Percentiles rank a stretch among this genome's conserved stretches.
Conservation (phyloP, 2,888 invertebrate genomes). For the Galeruca laticollis region DNA sequence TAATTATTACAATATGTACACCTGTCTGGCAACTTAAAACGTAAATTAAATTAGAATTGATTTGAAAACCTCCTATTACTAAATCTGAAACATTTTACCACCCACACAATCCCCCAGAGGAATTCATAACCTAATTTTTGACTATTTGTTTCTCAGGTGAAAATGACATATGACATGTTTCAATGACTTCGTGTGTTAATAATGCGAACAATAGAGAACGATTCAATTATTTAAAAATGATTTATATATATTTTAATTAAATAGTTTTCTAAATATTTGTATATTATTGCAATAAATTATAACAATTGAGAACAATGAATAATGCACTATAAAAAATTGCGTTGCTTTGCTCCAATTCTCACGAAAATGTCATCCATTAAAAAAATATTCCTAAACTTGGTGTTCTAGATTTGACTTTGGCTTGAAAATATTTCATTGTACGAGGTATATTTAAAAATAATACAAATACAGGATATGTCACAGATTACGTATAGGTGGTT, state of each 20-base stretch:
- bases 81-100: constrained; percentile 33
- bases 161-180: constrained; percentile 16
- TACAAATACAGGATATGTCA: no score
- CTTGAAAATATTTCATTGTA: not conserved
- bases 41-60: constrained; percentile 38
- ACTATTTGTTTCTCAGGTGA: constrained; percentile 11
- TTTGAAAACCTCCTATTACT: constrained; percentile 32
- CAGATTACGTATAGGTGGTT: no score
- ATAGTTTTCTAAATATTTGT: not conserved
- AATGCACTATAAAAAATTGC: constrained; percentile 15
- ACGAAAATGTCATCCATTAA: constrained; percentile 42
- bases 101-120: constrained; percentile 27
- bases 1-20: constrained; percentile 1
- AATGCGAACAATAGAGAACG: not conserved
- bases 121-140: constrained; percentile 34
- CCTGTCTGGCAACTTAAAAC: constrained; percentile 12
- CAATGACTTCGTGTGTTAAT: not conserved
- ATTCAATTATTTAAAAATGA: not conserved
- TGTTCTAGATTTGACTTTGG: constrained; percentile 25
- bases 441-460: not conserved
- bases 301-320: constrained; percentile 9
- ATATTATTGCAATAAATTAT: not conserved
- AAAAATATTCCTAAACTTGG: constrained; percentile 17
- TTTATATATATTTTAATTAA: not conserved
- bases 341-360: constrained; percentile 42